Evolutionary conservation across 2,113 vertebrate genomes (phyloP), one percentile per base, ranked within the genome.

Genomic region (Actinemys pallida): DNA sequence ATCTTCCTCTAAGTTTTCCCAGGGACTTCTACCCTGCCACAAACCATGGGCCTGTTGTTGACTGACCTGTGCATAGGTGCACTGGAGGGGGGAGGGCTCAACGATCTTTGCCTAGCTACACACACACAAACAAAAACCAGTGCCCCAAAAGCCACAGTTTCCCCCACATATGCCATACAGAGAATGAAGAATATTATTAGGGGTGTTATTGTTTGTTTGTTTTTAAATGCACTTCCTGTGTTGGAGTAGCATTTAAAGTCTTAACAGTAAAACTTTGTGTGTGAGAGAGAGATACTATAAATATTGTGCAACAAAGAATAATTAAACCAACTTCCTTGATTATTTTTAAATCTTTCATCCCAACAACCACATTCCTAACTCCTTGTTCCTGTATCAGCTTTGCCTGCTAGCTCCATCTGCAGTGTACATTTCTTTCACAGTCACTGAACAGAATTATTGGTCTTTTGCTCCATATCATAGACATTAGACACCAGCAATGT

Each of bases 161-260:
- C 10, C 92, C 47, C 42, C 35, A 4, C 9, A 29, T 2, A 0
- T 7, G 27, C 88, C 31, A 35, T 2, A 0, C 0, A 0, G 65
- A 75, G 12, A 11, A 13, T 27, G 29, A 6, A 56, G 50, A 83
- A 20, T 31, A 35, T 39, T 59, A 12, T 54, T n/a, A n/a, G 27
- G 57, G 12, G 65, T 69, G 29, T n/a, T 69, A 20, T 20, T 69
- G 65, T 65, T 47, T 5, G 14, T 16, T 5, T 50, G 50, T 4
- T 50, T 69, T n/a, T 7, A 20, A 53, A 27, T 79, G 10, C 4
- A 4, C 4, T 31, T 86, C 7, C n/a, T 53, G 42, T 17, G 39
- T 57, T 20, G 42, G 42, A 27, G 10, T n/a, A 47, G 13, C 39
- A 47, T 31, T 75, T 20, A 19, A 39, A 35, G 69, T 10, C 50